These are phyloP conservation scores for Lysandra bellargus DNA, from an alignment of 2,888 invertebrate species.

Conservation along the genomic window DNA sequence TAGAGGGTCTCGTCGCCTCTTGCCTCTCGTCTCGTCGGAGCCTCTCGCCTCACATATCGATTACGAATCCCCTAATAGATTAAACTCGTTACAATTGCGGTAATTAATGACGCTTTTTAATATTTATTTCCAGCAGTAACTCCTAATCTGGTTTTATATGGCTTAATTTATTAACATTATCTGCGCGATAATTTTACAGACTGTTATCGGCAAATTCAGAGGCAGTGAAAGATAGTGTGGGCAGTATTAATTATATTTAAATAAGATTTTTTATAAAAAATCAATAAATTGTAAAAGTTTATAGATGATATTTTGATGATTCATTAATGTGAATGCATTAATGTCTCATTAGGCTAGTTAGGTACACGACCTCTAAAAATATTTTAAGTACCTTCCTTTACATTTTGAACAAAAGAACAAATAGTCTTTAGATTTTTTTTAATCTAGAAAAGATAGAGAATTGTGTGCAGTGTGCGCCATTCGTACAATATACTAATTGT, in stretches of 20 bases:
- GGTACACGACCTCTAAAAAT: no score
- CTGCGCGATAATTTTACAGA: background rate
- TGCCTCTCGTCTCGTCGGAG: background rate
- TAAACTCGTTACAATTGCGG: constrained; percentile 3
- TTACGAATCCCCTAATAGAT: constrained; percentile 7
- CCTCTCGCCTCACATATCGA: constrained; percentile 12
- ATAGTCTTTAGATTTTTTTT: background rate
- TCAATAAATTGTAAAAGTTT: background rate
- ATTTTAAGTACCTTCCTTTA: no score
- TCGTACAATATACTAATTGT: constrained; percentile 14
- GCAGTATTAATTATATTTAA: background rate
- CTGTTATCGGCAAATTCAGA: constrained; percentile 7
- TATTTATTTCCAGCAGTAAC: constrained; percentile 12
- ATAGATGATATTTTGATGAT: background rate
- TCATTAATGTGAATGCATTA: no score
- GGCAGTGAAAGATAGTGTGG: background rate
- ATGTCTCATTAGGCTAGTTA: no score
- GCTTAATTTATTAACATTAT: background rate
- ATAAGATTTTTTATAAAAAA: background rate
- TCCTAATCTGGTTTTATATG: constrained; percentile 19
- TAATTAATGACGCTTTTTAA: constrained; percentile 27
- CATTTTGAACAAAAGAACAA: no score
- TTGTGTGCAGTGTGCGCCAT: constrained; percentile 18
- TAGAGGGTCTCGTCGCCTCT: constrained; percentile 9
- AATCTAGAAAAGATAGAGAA: background rate